Evolutionary conservation across 2,888 invertebrate species (phyloP).

Genomic region (Ectropis crepuscularia): DNA sequence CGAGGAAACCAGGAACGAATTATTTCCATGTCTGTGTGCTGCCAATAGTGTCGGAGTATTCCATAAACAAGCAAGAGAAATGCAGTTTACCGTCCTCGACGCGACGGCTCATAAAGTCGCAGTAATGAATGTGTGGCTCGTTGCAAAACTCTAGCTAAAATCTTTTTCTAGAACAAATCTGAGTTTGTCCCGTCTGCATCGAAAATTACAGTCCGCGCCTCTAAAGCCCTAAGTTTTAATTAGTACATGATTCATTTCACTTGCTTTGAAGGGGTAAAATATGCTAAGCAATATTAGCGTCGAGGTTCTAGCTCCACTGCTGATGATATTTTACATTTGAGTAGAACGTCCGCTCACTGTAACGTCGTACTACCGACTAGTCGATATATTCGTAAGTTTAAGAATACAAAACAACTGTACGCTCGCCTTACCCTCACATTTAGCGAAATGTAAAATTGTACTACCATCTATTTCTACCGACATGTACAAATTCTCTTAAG

Average conservation of each 20-base stretch:
- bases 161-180: neutral
- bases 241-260: no score
- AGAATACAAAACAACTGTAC: conserved; percentile 23
- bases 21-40: neutral
- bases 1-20: neutral
- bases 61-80: no score
- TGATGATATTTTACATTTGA: no score
- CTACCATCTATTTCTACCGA: conserved; percentile 22
- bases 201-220: neutral
- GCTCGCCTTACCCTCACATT: conserved; percentile 20
- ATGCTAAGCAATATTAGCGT: no score
- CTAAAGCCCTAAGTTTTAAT: no score
- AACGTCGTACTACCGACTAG: no score
- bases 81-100: no score
- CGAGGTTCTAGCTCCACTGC: no score
- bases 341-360: no score
- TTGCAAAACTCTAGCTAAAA: neutral
- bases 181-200: neutral
- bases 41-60: neutral
- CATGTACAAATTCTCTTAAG: neutral
- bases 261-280: no score
- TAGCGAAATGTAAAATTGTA: conserved; percentile 17
- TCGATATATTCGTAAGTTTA: conserved; percentile 4
- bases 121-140: no score
- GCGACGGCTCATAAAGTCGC: no score